Evolutionary conservation across 2,888 invertebrate genomes (phyloP).

Genomic region (Limnephilus rhombicus): DNA sequence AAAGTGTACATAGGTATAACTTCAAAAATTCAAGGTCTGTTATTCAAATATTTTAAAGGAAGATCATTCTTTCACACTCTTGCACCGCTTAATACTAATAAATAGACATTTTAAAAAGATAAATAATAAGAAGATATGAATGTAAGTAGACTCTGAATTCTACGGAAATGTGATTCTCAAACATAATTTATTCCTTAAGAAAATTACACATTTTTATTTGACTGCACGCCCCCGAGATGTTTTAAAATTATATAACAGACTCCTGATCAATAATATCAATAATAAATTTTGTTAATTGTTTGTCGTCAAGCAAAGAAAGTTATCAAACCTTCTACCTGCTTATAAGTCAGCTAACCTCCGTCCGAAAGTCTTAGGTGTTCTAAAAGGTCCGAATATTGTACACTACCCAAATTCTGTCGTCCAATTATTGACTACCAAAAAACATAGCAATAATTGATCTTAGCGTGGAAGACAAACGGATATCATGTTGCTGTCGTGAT

Average conservation of each 20-base stretch:
- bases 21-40: neutral
- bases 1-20: neutral
- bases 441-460: neutral
- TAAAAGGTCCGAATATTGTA: neutral
- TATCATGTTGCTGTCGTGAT: neutral
- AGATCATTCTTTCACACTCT: neutral
- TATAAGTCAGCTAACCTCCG: neutral
- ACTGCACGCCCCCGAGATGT: neutral
- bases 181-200: neutral
- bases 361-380: neutral
- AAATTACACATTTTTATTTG: neutral
- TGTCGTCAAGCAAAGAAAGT: neutral
- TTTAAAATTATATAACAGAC: neutral
- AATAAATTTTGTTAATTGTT: neutral
- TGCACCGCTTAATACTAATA: neutral
- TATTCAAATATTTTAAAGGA: neutral
- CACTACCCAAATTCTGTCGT: neutral
- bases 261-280: neutral
- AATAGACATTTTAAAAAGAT: neutral
- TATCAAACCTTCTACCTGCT: neutral
- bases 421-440: neutral
- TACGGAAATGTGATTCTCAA: neutral
- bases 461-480: neutral
- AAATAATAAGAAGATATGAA: slow-evolving; percentile 1
- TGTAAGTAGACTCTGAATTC: neutral